These are phyloP conservation scores for Bufo bufo DNA, from an alignment of 2,113 vertebrate species.

Conservation along the genomic window DNA sequence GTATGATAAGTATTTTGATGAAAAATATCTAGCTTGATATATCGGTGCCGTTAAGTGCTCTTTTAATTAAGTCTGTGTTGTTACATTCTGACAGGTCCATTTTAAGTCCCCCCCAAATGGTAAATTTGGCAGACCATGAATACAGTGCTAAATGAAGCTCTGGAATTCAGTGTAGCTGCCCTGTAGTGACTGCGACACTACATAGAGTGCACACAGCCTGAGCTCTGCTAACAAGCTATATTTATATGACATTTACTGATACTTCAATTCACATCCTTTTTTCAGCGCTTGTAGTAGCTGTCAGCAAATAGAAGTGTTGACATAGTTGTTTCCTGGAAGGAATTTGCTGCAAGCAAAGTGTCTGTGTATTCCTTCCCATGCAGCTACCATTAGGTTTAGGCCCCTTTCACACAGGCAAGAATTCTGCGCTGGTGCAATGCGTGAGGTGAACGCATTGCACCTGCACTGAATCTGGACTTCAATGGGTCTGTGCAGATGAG, in stretches of 20 bases:
- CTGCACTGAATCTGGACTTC: no score
- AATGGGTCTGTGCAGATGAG: no score
- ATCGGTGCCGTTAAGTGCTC: background rate
- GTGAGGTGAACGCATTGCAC: no score
- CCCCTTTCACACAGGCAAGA: no score
- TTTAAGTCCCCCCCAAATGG: background rate
- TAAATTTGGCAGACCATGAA: background rate
- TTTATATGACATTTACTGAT: slow-evolving; percentile 3
- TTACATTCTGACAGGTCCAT: background rate
- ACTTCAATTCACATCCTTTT: slow-evolving; percentile 13
- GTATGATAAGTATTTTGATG: background rate
- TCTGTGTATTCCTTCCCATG: slow-evolving; percentile 9
- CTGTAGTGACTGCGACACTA: background rate
- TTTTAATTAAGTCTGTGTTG: background rate
- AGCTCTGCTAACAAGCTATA: background rate
- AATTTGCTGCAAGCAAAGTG: slow-evolving; percentile 7
- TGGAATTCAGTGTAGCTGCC: background rate
- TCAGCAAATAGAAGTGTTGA: slow-evolving; percentile 29
- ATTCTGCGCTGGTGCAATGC: no score
- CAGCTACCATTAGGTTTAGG: background rate
- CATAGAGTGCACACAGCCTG: background rate
- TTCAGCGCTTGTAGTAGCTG: slow-evolving; percentile 17
- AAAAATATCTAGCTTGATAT: background rate
- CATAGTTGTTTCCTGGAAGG: slow-evolving; percentile 26
- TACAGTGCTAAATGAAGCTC: background rate